Base-by-base conservation (phyloP, 1,140 invertebrate species). In the Wasmannia auropunctata region DNA sequence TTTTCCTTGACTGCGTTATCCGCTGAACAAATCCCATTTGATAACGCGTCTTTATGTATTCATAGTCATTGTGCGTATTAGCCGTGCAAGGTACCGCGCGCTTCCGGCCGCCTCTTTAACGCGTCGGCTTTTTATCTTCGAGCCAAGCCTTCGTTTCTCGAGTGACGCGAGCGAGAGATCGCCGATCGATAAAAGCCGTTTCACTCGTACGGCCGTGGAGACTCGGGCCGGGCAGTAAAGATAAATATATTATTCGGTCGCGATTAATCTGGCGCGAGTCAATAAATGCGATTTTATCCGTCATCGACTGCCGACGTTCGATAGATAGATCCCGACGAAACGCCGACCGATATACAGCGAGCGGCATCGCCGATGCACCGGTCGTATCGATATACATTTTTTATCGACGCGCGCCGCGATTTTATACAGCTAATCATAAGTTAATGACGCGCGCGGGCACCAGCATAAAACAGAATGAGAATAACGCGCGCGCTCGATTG, bases 121-220 rank as follows among this genome's bases (percentile, higher is more conserved):
- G 84, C 85, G 89, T 62, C 86, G 80, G 74, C 87, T 89, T 91
- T 92, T 94, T 94, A 94, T 93, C 93, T 94, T 43, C 87, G 85
- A 92, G 93, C 94, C 94, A 95, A 95, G 94, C 94, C 94, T 94
- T 95, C 93, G 90, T 95, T 94, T 94, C 94, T 92, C 92, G 90
- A 94, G 90, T 95, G 94, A 95, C 94, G 93, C 92, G 91, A 85
- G 87, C 86, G 86, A 86, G 86, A 88, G 90, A 89, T 89, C 77
- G 84, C 58, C 63, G 88, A 89, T 89, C 88, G 88, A 89, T 89
- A 89, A 89, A 88, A 75, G 46, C 69, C 76, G 87, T 89, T 88
- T 86, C 76, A 81, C 87, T 74, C 69, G 54, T 34, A 74, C 54
- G 65, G 65, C 22, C 54, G n/a, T 58, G 74, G 46, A 70, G 58